Evolutionary conservation across 2,797 vertebrate genomes (phyloP).

Genomic region (Tokudaia muenninki): DNA sequence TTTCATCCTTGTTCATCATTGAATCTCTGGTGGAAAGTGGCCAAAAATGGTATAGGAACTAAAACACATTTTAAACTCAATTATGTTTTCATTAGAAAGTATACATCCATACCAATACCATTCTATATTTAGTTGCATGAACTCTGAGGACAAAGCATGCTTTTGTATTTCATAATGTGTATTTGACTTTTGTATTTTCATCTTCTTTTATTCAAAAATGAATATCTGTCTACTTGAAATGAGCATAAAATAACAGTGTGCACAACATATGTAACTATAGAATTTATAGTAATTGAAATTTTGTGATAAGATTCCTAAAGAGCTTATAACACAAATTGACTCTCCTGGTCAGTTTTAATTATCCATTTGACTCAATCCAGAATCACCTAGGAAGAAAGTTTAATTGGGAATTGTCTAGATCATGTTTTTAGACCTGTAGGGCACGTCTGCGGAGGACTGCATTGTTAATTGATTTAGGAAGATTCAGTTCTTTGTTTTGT

Average conservation of each 20-base stretch:
- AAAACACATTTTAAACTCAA: not conserved
- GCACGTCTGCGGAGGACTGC: not conserved
- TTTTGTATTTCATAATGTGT: not conserved
- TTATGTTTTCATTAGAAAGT: not conserved
- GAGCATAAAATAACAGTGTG: not conserved
- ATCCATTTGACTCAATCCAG: not conserved
- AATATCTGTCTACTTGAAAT: not conserved
- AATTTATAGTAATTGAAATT: not conserved
- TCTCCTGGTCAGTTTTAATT: not conserved
- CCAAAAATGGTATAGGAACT: not conserved
- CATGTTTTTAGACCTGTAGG: not conserved
- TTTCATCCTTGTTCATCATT: not conserved
- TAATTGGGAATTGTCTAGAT: not conserved
- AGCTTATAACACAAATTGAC: not conserved
- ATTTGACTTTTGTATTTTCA: slow-evolving; percentile 1
- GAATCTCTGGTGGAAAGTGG: not conserved
- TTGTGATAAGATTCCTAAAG: not conserved
- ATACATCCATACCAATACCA: not conserved
- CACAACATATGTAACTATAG: not conserved
- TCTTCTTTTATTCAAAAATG: not conserved
- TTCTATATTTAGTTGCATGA: not conserved
- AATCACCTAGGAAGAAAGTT: not conserved
- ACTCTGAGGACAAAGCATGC: not conserved
- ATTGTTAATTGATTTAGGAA: not conserved
- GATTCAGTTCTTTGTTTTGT: not conserved